A percentile compares a stretch with the other conserved stretches of the same genome.
Evolutionary conservation across 2,888 invertebrate species (phyloP).

Genomic region (Oxycera nigricornis): DNA sequence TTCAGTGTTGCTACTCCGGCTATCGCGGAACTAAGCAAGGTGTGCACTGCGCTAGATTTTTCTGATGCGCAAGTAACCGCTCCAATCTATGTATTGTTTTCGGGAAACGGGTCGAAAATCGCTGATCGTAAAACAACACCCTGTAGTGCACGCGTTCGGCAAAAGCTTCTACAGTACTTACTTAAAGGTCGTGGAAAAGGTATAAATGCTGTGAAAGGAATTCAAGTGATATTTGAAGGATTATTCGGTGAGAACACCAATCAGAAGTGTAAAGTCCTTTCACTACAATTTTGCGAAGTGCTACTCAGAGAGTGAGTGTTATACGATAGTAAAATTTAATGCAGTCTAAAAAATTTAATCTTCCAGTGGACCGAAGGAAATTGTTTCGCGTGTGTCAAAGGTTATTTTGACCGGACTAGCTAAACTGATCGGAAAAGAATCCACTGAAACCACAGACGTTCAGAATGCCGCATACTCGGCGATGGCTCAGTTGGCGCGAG

Average conservation of each 20-base stretch:
- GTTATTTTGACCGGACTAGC: constrained; percentile 59
- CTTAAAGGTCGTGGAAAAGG: constrained; percentile 75
- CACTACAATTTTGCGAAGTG: constrained; percentile 81
- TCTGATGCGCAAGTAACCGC: constrained; percentile 71
- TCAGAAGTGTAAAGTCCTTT: constrained; percentile 79
- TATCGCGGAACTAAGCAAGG: constrained; percentile 82
- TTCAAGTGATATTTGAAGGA: constrained; percentile 89
- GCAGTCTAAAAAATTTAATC: not conserved
- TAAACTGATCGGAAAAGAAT: constrained; percentile 58
- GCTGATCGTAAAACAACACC: constrained; percentile 77
- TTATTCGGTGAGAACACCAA: constrained; percentile 85
- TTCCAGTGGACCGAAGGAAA: constrained; percentile 56
- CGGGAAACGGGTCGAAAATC: constrained; percentile 63
- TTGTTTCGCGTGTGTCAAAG: constrained; percentile 59
- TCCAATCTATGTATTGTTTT: constrained; percentile 79
- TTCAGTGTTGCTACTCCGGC: constrained; percentile 89
- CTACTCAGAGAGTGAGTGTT: constrained; percentile 78
- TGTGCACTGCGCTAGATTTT: constrained; percentile 78
- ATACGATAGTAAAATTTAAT: not conserved
- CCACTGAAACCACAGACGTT: constrained; percentile 59
- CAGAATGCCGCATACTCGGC: constrained; percentile 63
- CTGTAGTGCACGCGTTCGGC: constrained; percentile 81
- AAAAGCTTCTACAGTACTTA: constrained; percentile 85
- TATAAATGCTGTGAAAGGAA: constrained; percentile 78
- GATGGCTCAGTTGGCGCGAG: constrained; percentile 63